Percentiles rank a stretch among this genome's conserved stretches.
Conservation (phyloP, 2,113 vertebrate genomes). For the Paedocypris sp. region DNA sequence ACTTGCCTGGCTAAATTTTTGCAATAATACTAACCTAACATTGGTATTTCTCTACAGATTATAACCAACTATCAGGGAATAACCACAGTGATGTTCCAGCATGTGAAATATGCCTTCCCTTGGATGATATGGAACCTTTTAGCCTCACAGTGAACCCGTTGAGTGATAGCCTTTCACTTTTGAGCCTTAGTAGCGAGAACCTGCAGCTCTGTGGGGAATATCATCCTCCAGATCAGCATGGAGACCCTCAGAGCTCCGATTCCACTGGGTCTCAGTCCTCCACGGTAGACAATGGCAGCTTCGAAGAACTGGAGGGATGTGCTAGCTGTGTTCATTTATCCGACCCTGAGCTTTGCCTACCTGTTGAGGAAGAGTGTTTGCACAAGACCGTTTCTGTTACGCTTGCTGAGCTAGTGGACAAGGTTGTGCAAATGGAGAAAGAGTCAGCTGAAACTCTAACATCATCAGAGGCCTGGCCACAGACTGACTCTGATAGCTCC, state of each 20-base stretch:
- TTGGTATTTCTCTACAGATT: conserved; percentile 47
- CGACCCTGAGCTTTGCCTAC: conserved; percentile 56
- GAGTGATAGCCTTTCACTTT: conserved; percentile 85
- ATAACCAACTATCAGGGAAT: conserved; percentile 55
- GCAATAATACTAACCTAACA: neutral
- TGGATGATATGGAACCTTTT: conserved; percentile 93
- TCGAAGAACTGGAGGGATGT: conserved; percentile 65
- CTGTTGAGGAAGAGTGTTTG: conserved; percentile 56
- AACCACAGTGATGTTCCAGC: conserved; percentile 40
- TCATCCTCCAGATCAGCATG: conserved; percentile 75
- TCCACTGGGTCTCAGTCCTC: conserved; percentile 85
- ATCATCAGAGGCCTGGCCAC: conserved; percentile 55
- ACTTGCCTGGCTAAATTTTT: too few relatives aligned
- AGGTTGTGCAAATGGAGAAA: conserved; percentile 68
- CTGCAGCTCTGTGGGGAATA: conserved; percentile 78
- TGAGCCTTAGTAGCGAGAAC: conserved; percentile 94
- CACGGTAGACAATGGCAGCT: conserved; percentile 77
- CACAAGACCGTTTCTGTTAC: conserved; percentile 75
- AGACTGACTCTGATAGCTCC: conserved; percentile 58
- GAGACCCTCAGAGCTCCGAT: conserved; percentile 80
- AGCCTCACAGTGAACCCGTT: conserved; percentile 92
- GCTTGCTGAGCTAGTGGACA: conserved; percentile 75
- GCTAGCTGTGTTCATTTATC: conserved; percentile 38
- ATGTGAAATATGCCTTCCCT: conserved; percentile 56
- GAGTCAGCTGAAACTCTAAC: conserved; percentile 54